These are phyloP conservation scores for Amblyjoppa proteus DNA, from an alignment of 2,888 invertebrate species.

Conservation along the genomic window DNA sequence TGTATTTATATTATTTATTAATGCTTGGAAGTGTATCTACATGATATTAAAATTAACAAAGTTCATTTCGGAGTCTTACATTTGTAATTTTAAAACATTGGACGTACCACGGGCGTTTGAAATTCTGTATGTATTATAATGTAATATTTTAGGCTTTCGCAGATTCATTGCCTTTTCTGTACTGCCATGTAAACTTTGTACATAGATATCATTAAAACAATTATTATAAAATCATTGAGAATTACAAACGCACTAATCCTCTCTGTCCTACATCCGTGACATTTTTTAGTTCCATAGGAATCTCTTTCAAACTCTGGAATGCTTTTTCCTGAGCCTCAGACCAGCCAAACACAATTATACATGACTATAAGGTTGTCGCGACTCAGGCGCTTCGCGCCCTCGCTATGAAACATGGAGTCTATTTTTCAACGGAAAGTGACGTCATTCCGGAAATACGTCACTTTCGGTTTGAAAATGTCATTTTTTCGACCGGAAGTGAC, in stretches of 20 bases:
- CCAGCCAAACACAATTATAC: too few species aligned
- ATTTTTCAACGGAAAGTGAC: too few species aligned
- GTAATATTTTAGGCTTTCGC: slow-evolving; percentile 56
- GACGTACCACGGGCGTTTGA: slow-evolving; percentile 10
- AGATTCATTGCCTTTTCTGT: slow-evolving; percentile 70
- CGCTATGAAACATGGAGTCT: too few species aligned
- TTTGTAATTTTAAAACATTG: slow-evolving; percentile 13
- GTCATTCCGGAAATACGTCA: too few species aligned
- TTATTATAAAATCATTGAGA: slow-evolving; percentile 44
- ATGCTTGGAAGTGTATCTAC: slow-evolving; percentile 60
- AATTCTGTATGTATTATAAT: slow-evolving; percentile 71
- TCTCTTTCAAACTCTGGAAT: too few species aligned
- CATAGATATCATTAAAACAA: slow-evolving; percentile 78
- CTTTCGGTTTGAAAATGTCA: too few species aligned
- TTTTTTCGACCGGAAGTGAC: too few species aligned
- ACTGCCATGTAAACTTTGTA: slow-evolving; percentile 80
- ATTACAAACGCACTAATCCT: slow-evolving; percentile 20
- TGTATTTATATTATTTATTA: slow-evolving; percentile 63
- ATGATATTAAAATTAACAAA: slow-evolving; percentile 53
- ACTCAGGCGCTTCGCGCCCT: too few species aligned
- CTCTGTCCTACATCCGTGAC: background rate
- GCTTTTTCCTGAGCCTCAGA: too few species aligned
- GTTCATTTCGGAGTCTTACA: background rate
- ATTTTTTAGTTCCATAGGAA: background rate
- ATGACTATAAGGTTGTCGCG: too few species aligned